Evolutionary conservation across 1,140 invertebrate species (phyloP).

Genomic region (Temnothorax curvispinosus): DNA sequence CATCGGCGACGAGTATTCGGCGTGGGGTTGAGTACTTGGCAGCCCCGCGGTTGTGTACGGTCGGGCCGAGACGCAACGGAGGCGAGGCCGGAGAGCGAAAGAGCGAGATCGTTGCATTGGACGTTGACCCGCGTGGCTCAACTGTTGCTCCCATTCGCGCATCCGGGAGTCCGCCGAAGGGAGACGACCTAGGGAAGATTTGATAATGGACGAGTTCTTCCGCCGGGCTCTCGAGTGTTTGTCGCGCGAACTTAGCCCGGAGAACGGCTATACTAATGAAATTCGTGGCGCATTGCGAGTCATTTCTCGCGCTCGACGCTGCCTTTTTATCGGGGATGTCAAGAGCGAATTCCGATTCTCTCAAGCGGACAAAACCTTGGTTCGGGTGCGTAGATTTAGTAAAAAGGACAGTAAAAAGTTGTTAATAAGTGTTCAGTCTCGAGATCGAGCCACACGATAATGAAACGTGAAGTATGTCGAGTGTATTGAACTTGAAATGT

Average conservation of each 20-base stretch:
- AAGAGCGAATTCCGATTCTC: not conserved
- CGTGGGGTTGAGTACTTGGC: slow-evolving; percentile 66
- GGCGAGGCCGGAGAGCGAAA: slow-evolving; percentile 19
- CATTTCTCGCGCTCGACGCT: not conserved
- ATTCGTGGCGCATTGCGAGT: not conserved
- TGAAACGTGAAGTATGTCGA: not conserved
- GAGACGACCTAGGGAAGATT: slow-evolving; percentile 62
- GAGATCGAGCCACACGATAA: not conserved
- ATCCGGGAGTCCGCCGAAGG: slow-evolving; percentile 66
- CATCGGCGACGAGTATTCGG: slow-evolving; percentile 42
- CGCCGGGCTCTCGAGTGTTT: slow-evolving; percentile 41
- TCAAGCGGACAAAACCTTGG: not conserved
- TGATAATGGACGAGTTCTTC: slow-evolving; percentile 62
- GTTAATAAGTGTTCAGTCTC: not conserved
- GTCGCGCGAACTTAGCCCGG: not conserved
- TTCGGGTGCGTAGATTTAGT: not conserved
- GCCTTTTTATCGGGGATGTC: not conserved
- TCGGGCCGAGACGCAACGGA: slow-evolving; percentile 41
- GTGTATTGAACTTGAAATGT: too few relatives aligned
- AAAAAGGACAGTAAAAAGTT: not conserved
- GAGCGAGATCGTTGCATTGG: slow-evolving; percentile 62
- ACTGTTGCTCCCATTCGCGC: slow-evolving; percentile 75
- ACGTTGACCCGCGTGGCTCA: slow-evolving; percentile 73
- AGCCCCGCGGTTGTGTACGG: slow-evolving; percentile 54
- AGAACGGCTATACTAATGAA: not conserved